A percentile compares a stretch with the other conserved stretches of the same genome.
Evolutionary conservation across 2,113 vertebrate species (phyloP).

Genomic region (Bungarus multicinctus): DNA sequence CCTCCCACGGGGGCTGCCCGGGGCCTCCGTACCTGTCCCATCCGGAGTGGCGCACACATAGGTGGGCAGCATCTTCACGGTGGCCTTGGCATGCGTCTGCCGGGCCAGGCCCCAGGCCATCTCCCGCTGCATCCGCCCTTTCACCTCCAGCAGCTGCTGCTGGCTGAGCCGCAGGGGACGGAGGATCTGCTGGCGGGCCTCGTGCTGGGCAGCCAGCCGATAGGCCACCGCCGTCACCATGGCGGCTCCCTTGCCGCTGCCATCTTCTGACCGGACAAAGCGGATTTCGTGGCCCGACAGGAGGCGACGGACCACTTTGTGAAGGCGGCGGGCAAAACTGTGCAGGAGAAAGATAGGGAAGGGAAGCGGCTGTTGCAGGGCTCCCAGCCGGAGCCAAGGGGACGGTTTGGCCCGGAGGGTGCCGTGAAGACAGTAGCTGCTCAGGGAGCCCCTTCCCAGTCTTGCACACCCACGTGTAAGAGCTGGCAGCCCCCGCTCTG

Average conservation of each 20-base stretch:
- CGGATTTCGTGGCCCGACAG: conserved; percentile 91
- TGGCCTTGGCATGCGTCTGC: conserved; percentile 71
- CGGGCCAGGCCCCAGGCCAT: conserved; percentile 82
- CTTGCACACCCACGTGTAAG: not conserved
- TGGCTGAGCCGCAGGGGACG: conserved; percentile 78
- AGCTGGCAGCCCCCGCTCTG: not conserved
- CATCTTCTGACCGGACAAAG: conserved; percentile 88
- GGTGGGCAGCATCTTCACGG: conserved; percentile 92
- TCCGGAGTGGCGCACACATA: conserved; percentile 91
- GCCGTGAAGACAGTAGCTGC: not conserved
- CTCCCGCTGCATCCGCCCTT: conserved; percentile 78
- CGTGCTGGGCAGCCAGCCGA: conserved; percentile 82
- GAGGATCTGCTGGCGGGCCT: conserved; percentile 79
- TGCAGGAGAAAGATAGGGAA: accelerated
- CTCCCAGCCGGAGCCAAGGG: not conserved
- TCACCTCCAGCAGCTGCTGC: conserved; percentile 87
- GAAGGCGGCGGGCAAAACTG: conserved; percentile 87
- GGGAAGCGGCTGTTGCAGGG: not conserved
- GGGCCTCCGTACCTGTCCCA: conserved; percentile 81
- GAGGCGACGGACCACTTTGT: conserved; percentile 87
- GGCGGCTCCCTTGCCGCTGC: conserved; percentile 92
- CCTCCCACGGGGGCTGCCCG: accelerated
- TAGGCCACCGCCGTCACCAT: conserved; percentile 97
- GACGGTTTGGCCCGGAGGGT: accelerated
- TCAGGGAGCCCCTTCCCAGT: not conserved